Evolutionary conservation across 2,113 vertebrate species (phyloP).

Genomic region (Eulacestoma nigropectus): DNA sequence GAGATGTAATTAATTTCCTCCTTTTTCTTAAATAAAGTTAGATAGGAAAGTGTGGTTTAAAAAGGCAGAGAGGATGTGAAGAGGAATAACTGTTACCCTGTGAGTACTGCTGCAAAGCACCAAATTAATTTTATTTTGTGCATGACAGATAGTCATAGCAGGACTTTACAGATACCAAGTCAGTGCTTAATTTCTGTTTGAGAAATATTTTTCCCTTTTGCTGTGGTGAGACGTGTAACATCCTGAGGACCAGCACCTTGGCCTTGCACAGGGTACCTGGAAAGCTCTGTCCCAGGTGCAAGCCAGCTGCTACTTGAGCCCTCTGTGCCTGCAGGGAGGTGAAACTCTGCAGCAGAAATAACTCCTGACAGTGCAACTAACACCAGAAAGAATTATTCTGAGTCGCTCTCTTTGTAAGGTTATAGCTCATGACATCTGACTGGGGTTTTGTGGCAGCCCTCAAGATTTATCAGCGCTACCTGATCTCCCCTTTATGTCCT

Average conservation of each 20-base stretch:
- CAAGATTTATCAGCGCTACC: constrained; percentile 50
- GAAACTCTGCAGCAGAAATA: constrained; percentile 48
- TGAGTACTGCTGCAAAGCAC: background rate
- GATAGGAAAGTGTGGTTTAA: constrained; percentile 5
- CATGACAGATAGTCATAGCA: background rate
- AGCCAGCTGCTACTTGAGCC: constrained; percentile 5
- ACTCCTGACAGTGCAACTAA: constrained; percentile 52
- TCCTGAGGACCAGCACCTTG: background rate
- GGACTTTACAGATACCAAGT: background rate
- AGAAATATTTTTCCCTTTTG: background rate
- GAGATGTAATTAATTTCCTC: constrained; percentile 47
- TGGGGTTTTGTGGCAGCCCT: constrained; percentile 35
- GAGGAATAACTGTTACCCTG: background rate
- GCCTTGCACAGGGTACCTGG: background rate
- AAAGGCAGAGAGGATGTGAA: background rate
- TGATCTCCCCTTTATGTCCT: constrained; percentile 46
- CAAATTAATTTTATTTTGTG: background rate
- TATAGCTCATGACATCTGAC: constrained; percentile 64
- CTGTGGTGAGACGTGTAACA: background rate
- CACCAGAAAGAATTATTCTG: constrained; percentile 43
- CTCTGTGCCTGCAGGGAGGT: background rate
- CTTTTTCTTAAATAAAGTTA: background rate
- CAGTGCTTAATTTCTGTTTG: constrained; percentile 6
- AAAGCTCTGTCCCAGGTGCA: constrained; percentile 34
- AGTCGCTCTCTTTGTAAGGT: background rate